phyloP scores from a whole-genome alignment of 2,797 vertebrate genomes.

The Ispidina lecontei region DNA sequence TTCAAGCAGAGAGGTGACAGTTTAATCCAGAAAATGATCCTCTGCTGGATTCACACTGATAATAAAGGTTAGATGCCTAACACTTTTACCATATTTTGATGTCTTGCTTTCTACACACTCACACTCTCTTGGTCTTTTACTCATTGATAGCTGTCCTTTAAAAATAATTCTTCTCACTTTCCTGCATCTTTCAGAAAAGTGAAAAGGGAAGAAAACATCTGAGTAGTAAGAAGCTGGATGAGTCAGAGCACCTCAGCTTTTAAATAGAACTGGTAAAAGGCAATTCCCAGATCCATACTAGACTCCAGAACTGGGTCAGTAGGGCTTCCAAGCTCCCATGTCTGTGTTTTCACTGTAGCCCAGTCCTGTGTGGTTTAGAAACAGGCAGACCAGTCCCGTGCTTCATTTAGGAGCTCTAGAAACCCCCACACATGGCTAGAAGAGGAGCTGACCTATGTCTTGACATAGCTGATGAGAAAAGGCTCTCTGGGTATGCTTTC shows the following conservation, averaged over 20 bases:
- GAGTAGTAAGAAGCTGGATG: background rate
- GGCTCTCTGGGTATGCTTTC: fast-evolving
- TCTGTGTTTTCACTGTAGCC: background rate
- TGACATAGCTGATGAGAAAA: background rate
- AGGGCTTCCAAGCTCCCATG: background rate
- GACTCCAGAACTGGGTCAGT: background rate
- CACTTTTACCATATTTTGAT: background rate
- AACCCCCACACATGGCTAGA: fast-evolving
- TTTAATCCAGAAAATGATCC: background rate
- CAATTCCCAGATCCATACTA: background rate
- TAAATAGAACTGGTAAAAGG: background rate
- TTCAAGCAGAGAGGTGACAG: background rate
- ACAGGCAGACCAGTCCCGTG: background rate
- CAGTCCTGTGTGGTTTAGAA: background rate
- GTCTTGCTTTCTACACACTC: background rate
- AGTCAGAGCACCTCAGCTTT: background rate
- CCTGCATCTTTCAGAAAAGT: background rate
- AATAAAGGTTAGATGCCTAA: background rate
- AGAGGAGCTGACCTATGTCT: background rate
- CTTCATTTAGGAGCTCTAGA: background rate
- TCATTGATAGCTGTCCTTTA: background rate
- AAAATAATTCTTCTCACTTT: background rate
- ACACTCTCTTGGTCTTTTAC: background rate
- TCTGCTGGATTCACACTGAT: background rate
- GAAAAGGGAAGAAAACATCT: background rate